Evolutionary conservation across 1,140 invertebrate species (phyloP).

Genomic region (Drosophila parvula): DNA sequence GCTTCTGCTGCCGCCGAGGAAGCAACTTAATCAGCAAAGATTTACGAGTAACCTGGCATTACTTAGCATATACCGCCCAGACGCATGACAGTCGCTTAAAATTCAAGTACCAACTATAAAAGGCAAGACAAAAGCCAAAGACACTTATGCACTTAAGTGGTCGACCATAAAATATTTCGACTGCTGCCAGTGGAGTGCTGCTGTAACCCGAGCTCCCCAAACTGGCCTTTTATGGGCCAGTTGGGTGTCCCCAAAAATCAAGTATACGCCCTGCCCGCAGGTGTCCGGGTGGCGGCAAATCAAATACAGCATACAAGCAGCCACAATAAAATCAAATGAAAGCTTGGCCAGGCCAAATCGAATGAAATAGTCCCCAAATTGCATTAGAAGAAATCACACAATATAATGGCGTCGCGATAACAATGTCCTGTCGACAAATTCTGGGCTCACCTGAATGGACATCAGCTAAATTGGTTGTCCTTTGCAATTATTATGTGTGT

Average conservation of each 20-base stretch:
- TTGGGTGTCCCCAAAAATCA: slow-evolving; percentile 36
- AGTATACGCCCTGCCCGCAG: slow-evolving; percentile 26
- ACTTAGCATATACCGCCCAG: slow-evolving; percentile 36
- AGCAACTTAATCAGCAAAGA: slow-evolving; percentile 65
- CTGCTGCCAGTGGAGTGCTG: slow-evolving; percentile 43
- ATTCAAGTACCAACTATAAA: slow-evolving; percentile 72
- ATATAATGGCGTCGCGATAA: slow-evolving; percentile 66
- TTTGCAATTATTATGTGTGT: slow-evolving; percentile 75
- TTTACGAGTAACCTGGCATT: slow-evolving; percentile 48
- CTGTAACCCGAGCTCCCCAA: slow-evolving; percentile 55
- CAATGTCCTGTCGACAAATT: slow-evolving; percentile 71
- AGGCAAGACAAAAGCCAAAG: slow-evolving; percentile 69
- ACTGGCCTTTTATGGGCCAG: slow-evolving; percentile 69
- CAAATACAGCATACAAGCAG: slow-evolving; percentile 35
- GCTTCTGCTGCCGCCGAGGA: slow-evolving; percentile 11
- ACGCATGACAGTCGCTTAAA: slow-evolving; percentile 63
- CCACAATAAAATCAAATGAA: slow-evolving; percentile 49
- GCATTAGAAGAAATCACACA: slow-evolving; percentile 54
- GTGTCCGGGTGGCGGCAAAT: slow-evolving; percentile 47
- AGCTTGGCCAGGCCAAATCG: slow-evolving; percentile 69
- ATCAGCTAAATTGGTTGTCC: slow-evolving; percentile 71
- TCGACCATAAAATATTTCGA: slow-evolving; percentile 72
- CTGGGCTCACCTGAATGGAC: slow-evolving; percentile 70
- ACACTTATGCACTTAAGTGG: slow-evolving; percentile 63
- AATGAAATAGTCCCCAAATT: slow-evolving; percentile 75